Evolutionary conservation across 1,140 invertebrate species (phyloP).

Genomic region (Papilio polytes): DNA sequence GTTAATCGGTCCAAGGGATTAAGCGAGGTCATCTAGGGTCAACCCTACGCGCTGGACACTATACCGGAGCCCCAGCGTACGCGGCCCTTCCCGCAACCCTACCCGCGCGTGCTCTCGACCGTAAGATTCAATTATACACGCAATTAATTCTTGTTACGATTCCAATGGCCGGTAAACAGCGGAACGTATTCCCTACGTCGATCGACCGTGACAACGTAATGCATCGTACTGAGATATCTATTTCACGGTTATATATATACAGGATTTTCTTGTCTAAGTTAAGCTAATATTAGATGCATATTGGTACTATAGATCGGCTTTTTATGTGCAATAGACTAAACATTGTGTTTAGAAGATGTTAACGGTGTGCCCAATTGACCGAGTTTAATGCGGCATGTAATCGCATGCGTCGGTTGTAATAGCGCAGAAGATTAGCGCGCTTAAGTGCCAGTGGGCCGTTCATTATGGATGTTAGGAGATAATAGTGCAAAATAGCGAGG

Average conservation of each 20-base stretch:
- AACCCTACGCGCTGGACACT: not conserved
- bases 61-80: not conserved
- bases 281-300: not conserved
- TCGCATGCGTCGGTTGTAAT: slow-evolving; percentile 35
- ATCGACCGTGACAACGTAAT: slow-evolving; percentile 25
- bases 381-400: slow-evolving; percentile 29
- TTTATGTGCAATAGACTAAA: not conserved
- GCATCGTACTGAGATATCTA: slow-evolving; percentile 24
- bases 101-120: slow-evolving; percentile 49
- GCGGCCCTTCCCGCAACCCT: slow-evolving; percentile 49
- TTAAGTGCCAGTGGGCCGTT: slow-evolving; percentile 33
- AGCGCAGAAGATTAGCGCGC: slow-evolving; percentile 23
- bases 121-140: slow-evolving; percentile 66
- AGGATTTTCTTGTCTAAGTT: not conserved
- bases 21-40: slow-evolving; percentile 8
- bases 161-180: slow-evolving; percentile 45
- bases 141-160: slow-evolving; percentile 61
- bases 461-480: slow-evolving; percentile 44
- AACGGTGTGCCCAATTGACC: slow-evolving; percentile 21
- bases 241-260: not conserved
- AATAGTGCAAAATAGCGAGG: slow-evolving; percentile 48
- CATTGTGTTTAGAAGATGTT: not conserved
- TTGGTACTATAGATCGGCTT: not conserved
- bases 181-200: slow-evolving; percentile 24
- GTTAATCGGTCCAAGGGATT: slow-evolving; percentile 21